Base-by-base conservation (phyloP, 2,113 vertebrate species). In the Albula goreensis region DNA sequence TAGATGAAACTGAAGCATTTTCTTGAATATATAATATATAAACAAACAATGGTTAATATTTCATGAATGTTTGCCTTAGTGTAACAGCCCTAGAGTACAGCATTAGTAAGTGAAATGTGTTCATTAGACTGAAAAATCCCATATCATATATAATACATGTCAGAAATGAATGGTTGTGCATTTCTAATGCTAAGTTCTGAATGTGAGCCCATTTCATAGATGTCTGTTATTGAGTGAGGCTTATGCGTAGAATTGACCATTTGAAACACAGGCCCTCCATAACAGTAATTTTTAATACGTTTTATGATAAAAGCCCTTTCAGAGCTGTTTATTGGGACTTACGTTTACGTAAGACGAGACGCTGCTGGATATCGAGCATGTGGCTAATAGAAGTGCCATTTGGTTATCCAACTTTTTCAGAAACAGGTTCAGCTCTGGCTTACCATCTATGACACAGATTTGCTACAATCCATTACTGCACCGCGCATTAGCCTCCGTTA, bases 131-230 rank as follows among this genome's bases (percentile, higher is more conserved):
- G 70, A 49, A 53, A 77, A 84, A 84, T 78, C 50, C 83, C 83
- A 78, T 84, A 77, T 84, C 83, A 84, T 84, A 77, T 84, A 78
- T 84, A 51, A 84, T 77, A 77, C 66, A 84, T 84, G 83, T 77
- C 83, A 84, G 74, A 52, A 84, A 51, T 11, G 66, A 77, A 70
- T 13, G n/a, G 66, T 49, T 52, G 66, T 53, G 66, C 50, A 84
- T 25, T 22, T 77, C 66, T 84, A 84, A 84, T 84, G 83, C 50
- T 77, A 19, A 19, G 50, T 78, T 52, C 83, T 52, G 70, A 74
- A 84, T 31, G 52, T 70, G 70, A 50, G 83, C 83, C 74, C 56
- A 83, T 83, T 63, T 50, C 60, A n/a, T 50, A 74, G 82, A 50
- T 50, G 66, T 70, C 66, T 77, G 77, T 77, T 77, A 85, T 81